phyloP scores from a whole-genome alignment of 2,797 vertebrate genomes.

The Eulemur rubriventer region DNA sequence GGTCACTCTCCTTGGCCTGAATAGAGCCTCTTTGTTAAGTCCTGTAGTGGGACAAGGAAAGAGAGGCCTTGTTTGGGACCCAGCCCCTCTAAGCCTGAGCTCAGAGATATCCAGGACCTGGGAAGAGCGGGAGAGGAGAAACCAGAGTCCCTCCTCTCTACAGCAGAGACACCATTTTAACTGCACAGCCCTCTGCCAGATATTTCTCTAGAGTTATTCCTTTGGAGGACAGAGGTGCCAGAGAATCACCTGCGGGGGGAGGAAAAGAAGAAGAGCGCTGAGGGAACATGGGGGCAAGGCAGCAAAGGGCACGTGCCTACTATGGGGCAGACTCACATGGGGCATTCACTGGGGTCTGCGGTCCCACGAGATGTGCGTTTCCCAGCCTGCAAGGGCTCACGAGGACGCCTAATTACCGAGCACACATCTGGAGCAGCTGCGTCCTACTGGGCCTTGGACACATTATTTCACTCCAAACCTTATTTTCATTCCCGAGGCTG shows the following conservation, averaged over 20 bases:
- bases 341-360: neutral
- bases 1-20: neutral
- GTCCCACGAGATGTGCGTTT: neutral
- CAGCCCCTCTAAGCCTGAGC: neutral
- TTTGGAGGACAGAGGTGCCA: neutral
- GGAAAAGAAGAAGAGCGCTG: neutral
- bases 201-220: neutral
- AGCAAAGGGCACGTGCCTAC: neutral
- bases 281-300: neutral
- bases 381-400: slow-evolving; percentile 6
- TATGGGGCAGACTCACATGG: neutral
- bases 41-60: neutral
- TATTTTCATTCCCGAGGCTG: slow-evolving; percentile 58
- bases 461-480: slow-evolving; percentile 26
- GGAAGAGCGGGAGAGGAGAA: neutral
- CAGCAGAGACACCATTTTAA: neutral
- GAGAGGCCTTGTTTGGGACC: neutral
- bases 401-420: neutral
- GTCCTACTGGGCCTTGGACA: slow-evolving; percentile 5
- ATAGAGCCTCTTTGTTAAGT: neutral
- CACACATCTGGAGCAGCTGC: slow-evolving; percentile 72
- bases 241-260: neutral
- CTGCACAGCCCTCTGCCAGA: neutral
- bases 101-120: neutral
- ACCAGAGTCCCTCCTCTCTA: neutral